phyloP scores from a whole-genome alignment of 2,113 vertebrate species.

The Caretta caretta region DNA sequence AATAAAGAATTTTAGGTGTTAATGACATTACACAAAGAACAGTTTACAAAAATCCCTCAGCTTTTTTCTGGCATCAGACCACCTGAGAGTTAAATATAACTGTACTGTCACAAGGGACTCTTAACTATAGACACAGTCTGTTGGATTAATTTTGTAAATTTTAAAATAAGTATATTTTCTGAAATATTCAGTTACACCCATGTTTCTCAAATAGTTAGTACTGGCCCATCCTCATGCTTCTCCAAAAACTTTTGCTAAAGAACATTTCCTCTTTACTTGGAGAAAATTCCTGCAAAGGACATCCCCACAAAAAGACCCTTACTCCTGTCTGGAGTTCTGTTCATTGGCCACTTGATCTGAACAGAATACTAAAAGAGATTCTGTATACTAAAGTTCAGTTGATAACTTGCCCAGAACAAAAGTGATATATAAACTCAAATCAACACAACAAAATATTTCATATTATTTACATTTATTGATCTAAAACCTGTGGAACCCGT shows the following conservation, averaged over 20 bases:
- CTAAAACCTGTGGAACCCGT: slow-evolving; percentile 8
- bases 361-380: neutral
- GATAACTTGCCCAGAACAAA: neutral
- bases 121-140: rapidly evolving
- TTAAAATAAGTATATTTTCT: neutral
- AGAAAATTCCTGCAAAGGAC: neutral
- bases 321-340: neutral
- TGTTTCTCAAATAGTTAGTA: neutral
- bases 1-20: slow-evolving; percentile 16
- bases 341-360: neutral
- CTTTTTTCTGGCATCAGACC: neutral
- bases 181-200: neutral
- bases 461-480: neutral
- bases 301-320: neutral
- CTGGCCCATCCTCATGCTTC: neutral
- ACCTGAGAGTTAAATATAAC: neutral
- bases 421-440: neutral
- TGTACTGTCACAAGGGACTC: neutral
- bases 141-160: neutral
- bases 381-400: neutral
- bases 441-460: neutral
- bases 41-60: neutral
- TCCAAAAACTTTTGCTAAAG: neutral
- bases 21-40: neutral
- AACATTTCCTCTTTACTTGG: neutral